These are phyloP conservation scores for Acanthosepion pharaonis DNA, from an alignment of 2,888 invertebrate genomes.

Conservation along the genomic window DNA sequence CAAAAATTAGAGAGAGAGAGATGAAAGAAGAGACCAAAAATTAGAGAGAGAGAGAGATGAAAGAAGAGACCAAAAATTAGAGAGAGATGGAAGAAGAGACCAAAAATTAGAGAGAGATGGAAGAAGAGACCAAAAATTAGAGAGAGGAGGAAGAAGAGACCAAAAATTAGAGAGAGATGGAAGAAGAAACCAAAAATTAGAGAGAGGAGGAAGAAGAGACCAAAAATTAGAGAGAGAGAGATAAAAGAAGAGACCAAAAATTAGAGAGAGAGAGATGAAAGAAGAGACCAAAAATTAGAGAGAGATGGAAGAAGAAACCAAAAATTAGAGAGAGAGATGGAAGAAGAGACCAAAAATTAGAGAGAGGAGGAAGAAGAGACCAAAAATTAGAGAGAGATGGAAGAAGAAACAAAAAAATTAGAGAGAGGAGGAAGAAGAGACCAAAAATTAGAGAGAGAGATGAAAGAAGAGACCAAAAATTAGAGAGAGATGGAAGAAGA, in stretches of 20 bases:
- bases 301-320: not conserved
- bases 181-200: too few relatives aligned
- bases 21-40: not conserved
- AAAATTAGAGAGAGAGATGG: not conserved
- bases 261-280: too few relatives aligned
- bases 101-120: too few relatives aligned
- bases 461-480: not conserved
- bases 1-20: too few relatives aligned
- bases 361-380: not conserved
- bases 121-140: not conserved
- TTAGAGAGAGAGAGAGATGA: not conserved
- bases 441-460: too few relatives aligned
- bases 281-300: not conserved
- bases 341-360: too few relatives aligned
- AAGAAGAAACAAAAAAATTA: too few relatives aligned
- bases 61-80: too few relatives aligned
- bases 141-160: not conserved
- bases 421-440: not conserved
- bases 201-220: not conserved
- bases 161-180: not conserved
- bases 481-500: not conserved
- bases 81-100: not conserved
- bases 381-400: not conserved
- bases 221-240: not conserved
- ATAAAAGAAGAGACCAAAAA: too few relatives aligned